These are phyloP conservation scores for Pangasius macronema DNA, from an alignment of 2,797 vertebrate species.

Conservation along the genomic window DNA sequence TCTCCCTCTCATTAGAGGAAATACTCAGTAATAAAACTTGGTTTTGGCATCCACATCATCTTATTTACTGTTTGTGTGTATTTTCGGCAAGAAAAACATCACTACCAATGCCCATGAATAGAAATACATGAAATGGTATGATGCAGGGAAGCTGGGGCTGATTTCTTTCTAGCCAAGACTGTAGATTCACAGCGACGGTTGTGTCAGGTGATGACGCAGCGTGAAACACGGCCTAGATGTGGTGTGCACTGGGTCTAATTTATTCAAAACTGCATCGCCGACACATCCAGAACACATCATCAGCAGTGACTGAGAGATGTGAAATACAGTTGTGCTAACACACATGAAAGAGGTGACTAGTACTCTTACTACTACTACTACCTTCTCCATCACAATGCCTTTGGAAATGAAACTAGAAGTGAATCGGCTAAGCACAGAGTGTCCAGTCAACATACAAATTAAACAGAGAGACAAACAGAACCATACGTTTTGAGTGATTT, in stretches of 20 bases:
- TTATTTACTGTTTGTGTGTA: neutral
- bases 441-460: neutral
- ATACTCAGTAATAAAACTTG: neutral
- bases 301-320: neutral
- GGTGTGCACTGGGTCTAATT: neutral
- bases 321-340: neutral
- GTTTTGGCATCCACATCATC: neutral
- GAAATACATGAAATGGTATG: neutral
- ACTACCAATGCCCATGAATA: neutral
- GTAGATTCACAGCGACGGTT: neutral
- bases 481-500: neutral
- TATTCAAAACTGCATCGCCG: neutral
- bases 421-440: neutral
- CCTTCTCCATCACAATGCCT: neutral
- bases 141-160: neutral
- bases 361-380: neutral
- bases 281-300: neutral
- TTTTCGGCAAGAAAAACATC: neutral
- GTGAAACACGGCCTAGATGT: neutral
- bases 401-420: neutral
- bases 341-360: neutral
- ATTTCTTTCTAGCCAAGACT: neutral
- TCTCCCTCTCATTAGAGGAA: neutral
- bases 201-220: neutral
- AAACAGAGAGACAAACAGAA: neutral